Base-by-base conservation (phyloP, 35 echinoderm and acorn worm genomes). In the Lytechinus pictus region DNA sequence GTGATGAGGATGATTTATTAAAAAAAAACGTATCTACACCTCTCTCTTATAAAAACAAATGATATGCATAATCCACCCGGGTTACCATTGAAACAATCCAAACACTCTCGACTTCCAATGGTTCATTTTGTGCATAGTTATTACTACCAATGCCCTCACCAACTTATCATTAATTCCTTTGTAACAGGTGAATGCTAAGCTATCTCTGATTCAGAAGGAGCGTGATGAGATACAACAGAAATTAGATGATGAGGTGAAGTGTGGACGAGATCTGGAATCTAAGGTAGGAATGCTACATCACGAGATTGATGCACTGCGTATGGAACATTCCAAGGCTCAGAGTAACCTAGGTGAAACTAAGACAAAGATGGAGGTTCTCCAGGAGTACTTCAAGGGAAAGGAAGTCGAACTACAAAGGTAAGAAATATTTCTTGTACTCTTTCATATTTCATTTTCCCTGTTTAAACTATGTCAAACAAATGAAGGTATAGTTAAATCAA, bases 371-470 rank as follows among this genome's bases (percentile, higher is more conserved):
- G 97, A 97, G 44, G 95, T 97, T 33, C 95, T 97, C 4, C 94
- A 95, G 14, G 97, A 97, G 60, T 97, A 97, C 95, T 97, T 97
- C 93, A 97, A 97, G 95, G 87, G 87, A 7, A 97, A 97, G 55
- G 97, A 97, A 87, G 97, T 97, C 9, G 97, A 97, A n/a, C 86
- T 97, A 71, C 97, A 97, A 61, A 97, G 97, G 97, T 97, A 24
- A 16, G 97, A 44, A 33, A 19, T 54, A 28, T 24, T 7, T 24
- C 66, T 79, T 14, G 0, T 24, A 79, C 66, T 6, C 19, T 24
- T 7, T 79, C 24, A 72, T 21, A 72, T 72, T 6, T 72, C 14
- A 21, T 24, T 16, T 72, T 5, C 0, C 61, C 61, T 21, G 5
- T 72, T 72, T 72, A 21, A 72, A 72, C 61, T 21, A 14, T 72